Base-by-base conservation (phyloP, 2,113 vertebrate species). In the Engystomops pustulosus region DNA sequence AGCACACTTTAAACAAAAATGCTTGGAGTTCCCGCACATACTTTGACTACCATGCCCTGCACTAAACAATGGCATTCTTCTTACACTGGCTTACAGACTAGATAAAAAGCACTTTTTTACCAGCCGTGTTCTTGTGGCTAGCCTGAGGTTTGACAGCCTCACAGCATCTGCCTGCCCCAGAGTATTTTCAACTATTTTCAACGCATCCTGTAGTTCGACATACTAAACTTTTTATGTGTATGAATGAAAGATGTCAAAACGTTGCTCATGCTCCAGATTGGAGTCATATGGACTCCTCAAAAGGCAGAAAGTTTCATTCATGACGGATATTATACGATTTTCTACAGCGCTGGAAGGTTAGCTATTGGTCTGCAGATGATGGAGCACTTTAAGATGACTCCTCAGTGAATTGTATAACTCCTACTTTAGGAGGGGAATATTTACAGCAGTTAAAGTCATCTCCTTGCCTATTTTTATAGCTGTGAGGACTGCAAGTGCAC, bases 1-100 rank as follows among this genome's bases (percentile, higher is more conserved):
- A 74, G 90, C 90, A 93, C 93, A 93, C 91, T 94, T 93, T 92
- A 92, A 94, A 93, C 94, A 93, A 91, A 92, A 94, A 91, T 93
- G 90, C 90, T 89, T 90, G 87, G 91, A 90, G 92, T 92, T 92
- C 91, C 88, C 88, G 90, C 91, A 92, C 90, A 91, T 92, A 92
- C 91, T 93, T 91, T 88, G 88, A 89, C 89, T 90, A 90, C 92
- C 92, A 94, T 93, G 92, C 92, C 91, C 91, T 91, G 88, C 85
- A 89, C 90, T 91, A 91, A 93, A 93, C 93, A 94, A 94, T 92
- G 89, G 90, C 90, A 93, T 94, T 93, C 92, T 91, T 94, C 90
- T 91, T 90, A 88, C 89, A 90, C 86, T 65, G n/a, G 77, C 88
- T 90, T 91, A 91, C 90, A 91, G 91, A 91, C 88, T 78, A 71